Conservation (phyloP, 2,797 vertebrate species). For the Alectoris magna region DNA sequence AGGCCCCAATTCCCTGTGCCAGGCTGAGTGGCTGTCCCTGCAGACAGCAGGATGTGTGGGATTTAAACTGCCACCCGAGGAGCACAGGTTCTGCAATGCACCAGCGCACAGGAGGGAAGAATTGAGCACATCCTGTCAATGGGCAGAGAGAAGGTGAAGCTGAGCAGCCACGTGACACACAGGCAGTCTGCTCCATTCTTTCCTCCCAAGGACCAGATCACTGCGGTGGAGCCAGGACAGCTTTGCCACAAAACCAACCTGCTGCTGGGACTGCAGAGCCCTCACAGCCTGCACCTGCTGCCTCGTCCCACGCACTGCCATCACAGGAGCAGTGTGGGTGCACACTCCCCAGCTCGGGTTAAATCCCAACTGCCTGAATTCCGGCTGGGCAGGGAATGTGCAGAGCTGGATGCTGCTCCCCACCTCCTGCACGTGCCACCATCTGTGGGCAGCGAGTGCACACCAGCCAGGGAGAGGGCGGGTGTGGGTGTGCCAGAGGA, state of each 20-base stretch:
- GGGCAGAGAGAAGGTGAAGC: background rate
- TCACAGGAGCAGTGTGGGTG: accelerated
- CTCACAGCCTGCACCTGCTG: background rate
- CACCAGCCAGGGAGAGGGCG: background rate
- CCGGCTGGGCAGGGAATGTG: background rate
- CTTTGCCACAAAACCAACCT: accelerated
- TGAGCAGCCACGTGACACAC: accelerated
- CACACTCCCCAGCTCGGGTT: background rate
- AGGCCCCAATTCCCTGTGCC: background rate
- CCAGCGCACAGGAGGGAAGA: background rate
- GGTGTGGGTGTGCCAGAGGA: accelerated
- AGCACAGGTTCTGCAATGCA: background rate
- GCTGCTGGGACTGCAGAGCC: background rate
- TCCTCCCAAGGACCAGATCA: background rate
- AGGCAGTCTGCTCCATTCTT: background rate
- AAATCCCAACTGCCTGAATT: background rate
- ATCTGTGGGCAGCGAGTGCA: accelerated
- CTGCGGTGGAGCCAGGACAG: accelerated
- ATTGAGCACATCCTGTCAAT: background rate
- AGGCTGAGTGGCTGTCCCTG: accelerated
- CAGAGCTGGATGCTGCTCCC: background rate
- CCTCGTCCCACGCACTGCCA: accelerated
- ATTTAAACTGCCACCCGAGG: background rate
- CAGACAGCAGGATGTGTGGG: background rate
- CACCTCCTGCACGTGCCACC: background rate